Conservation (phyloP, 2,113 vertebrate genomes). For the Toxotes jaculatrix region DNA sequence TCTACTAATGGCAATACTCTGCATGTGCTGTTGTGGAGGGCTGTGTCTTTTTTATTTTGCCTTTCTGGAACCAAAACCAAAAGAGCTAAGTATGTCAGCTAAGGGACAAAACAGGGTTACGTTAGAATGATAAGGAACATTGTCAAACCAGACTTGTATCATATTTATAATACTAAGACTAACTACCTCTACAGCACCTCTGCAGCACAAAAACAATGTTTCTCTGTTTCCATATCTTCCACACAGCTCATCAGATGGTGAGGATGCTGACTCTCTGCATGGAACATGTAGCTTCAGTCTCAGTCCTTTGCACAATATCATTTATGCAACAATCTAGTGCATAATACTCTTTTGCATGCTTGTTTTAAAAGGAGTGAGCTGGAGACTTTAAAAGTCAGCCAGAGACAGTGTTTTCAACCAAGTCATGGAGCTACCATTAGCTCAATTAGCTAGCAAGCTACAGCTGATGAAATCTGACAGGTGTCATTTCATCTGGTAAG, state of each 20-base stretch:
- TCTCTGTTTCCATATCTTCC: too few species aligned
- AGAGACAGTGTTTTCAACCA: neutral
- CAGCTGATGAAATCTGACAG: neutral
- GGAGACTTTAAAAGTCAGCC: neutral
- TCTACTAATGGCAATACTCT: neutral
- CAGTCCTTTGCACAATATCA: neutral
- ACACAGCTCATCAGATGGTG: too few species aligned
- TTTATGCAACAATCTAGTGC: neutral
- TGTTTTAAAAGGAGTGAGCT: neutral
- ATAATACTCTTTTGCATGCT: neutral
- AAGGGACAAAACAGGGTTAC: too few species aligned
- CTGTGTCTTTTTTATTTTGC: neutral
- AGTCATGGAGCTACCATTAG: neutral
- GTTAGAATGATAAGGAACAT: too few species aligned
- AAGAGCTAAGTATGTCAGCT: too few species aligned
- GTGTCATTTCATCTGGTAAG: neutral
- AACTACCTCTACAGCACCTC: too few species aligned
- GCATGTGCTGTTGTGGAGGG: neutral
- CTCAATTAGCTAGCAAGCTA: neutral
- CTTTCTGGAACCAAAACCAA: neutral
- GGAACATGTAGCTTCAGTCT: too few species aligned
- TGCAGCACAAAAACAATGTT: too few species aligned
- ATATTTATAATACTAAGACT: too few species aligned
- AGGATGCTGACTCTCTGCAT: too few species aligned
- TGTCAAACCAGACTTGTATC: too few species aligned